Evolutionary conservation across 2,797 vertebrate species (phyloP), one percentile per base, ranked within the genome.

Genomic region (Eleutherodactylus coqui): DNA sequence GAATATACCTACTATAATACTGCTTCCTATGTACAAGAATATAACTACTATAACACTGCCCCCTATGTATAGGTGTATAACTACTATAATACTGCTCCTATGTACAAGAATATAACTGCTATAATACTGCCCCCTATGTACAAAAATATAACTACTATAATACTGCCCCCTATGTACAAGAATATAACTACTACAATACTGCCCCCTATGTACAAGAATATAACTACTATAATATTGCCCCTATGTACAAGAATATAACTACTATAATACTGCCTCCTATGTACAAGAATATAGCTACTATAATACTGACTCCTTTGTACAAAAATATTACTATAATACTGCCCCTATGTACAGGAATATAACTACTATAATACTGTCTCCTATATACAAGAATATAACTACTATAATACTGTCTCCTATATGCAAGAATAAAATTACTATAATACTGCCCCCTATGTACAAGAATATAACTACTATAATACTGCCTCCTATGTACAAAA

Each of bases 131-230:
- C 67, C 11, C 67, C 17, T 38, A 70, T 70, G 0, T 70, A 24
- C 67, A 70, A 70, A 36, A 70, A 70, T 38, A 41, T 70, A 70
- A 70, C 34, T 70, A 70, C 67, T 70, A 70, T 41, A 70, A 70
- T 41, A 70, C 67, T 70, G 67, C 11, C 60, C 10, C 60, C 13
- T 64, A 64, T 64, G 10, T 64, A 32, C 29, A 64, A 64, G 60
- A 34, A 70, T 62, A 70, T 70, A 70, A 70, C 34, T 70, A 70
- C 67, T 70, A 70, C 24, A 38, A 70, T 70, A 70, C 67, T 41
- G 64, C 34, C 1, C 34, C 64, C 11, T 69, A 69, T 69, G 2
- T 69, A 69, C 64, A 69, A 38, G 7, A 69, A 69, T 69, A 69
- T 69, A 69, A 38, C 34, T 69, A 69, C 64, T 69, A 69, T 69